Evolutionary conservation across 2,113 vertebrate genomes (phyloP), one percentile per base, ranked within the genome.

Genomic region (Kryptolebias marmoratus): DNA sequence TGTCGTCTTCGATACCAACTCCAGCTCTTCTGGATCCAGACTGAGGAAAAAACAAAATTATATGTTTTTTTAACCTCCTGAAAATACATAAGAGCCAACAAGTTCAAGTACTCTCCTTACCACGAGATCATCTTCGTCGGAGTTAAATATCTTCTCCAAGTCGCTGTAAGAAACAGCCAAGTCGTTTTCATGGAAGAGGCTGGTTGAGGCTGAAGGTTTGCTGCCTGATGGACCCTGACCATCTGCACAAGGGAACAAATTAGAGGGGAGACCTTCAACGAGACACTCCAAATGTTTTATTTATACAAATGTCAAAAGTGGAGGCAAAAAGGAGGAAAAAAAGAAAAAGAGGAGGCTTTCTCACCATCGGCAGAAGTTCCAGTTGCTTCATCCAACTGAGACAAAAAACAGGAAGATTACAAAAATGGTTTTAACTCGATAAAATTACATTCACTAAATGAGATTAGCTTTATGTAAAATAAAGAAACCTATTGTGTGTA

Each of bases 71-170:
- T 13, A 2, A 15, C 5, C 18, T 52, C 49, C 15, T 5, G 1
- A 15, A 18, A n/a, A n/a, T 22, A 7, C 36, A 42, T 1, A 53
- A 53, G 7, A 3, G 10, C 10, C 1, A 55, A 22, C 28, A 67
- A 5, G 4, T 53, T 63, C 31, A 10, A 91, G 22, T 22, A 22
- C 22, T 22, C 22, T 22, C 22, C 95, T 94, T 87, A 98, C 96
- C 77, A 95, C 91, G 45, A 97, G 89, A 64, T 98, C 96, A 84
- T 98, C 96, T 90, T 98, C 96, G 82, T 98, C 96, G 11, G 96
- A 97, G 82, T 98, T 97, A 89, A 98, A 98, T 83, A 98, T 96
- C 92, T 98, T 97, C 93, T 98, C 96, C 60, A 98, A 93, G 88
- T 98, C 96, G 10, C 95, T 97, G 50, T 94, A 95, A 47, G 96